Percentiles rank a stretch among this genome's conserved stretches.
These are phyloP conservation scores for Lottia scabra DNA, from an alignment of 2,888 invertebrate genomes.

Conservation along the genomic window DNA sequence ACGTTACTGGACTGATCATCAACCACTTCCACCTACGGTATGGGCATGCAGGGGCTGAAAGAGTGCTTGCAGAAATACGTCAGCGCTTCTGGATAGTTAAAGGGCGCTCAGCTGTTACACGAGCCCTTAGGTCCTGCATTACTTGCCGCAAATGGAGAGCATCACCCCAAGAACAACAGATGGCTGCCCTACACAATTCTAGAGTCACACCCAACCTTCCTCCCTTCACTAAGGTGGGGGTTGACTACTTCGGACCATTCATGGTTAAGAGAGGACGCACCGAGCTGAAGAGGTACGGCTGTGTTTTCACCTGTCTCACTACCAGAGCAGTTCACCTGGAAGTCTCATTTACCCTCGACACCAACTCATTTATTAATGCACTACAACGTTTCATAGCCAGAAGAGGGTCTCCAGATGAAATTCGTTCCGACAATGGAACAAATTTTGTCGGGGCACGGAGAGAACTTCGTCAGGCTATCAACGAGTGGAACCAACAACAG, in stretches of 20 bases:
- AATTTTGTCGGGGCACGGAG: constrained; percentile 45
- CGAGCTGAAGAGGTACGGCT: neutral
- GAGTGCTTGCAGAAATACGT: neutral
- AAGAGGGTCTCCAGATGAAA: constrained; percentile 32
- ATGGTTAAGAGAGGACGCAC: neutral
- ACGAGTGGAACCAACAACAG: neutral
- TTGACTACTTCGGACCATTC: neutral
- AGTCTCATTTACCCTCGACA: neutral
- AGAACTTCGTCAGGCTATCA: constrained; percentile 27
- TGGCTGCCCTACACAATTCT: neutral
- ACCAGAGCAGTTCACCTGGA: neutral
- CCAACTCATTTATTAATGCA: neutral
- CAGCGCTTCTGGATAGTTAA: neutral
- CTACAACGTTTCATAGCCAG: neutral
- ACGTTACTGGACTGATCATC: neutral
- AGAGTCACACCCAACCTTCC: neutral
- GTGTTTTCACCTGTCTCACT: neutral
- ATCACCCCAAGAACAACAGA: neutral
- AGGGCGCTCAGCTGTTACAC: neutral
- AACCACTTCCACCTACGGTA: neutral
- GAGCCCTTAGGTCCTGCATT: neutral
- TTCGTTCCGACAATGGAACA: constrained; percentile 41
- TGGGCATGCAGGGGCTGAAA: neutral
- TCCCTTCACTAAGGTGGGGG: neutral
- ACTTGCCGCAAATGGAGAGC: neutral